Percentiles rank a stretch among this genome's conserved stretches.
Conservation (phyloP, 2,888 invertebrate genomes). For the Eupithecia subumbrata region DNA sequence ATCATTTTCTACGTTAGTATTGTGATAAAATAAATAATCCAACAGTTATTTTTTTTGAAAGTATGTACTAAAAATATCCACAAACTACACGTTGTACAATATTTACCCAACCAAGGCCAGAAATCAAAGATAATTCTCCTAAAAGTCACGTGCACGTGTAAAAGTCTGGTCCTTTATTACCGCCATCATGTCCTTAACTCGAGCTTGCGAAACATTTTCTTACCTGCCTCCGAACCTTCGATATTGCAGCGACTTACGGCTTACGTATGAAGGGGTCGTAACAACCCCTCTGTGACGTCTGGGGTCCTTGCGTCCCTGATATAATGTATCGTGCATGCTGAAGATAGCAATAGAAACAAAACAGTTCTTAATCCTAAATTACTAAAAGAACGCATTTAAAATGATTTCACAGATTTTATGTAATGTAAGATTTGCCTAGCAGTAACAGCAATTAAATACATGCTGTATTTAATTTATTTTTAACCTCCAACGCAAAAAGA, state of each 20-base stretch:
- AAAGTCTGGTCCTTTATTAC: conserved; percentile 46
- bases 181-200: conserved; percentile 44
- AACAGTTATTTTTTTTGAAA: too few species aligned
- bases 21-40: background rate
- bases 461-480: too few species aligned
- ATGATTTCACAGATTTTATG: background rate
- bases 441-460: too few species aligned
- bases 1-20: too few species aligned
- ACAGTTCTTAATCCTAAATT: background rate
- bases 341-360: background rate
- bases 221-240: conserved; percentile 66
- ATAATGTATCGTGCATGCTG: background rate
- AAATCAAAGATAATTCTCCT: conserved; percentile 9
- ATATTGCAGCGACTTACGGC: conserved; percentile 56
- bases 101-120: background rate
- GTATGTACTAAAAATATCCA: background rate
- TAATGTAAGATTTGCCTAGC: background rate
- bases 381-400: background rate
- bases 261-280: conserved; percentile 59
- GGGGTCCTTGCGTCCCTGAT: conserved; percentile 2
- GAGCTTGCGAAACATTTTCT: conserved; percentile 47
- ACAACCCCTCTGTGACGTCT: conserved; percentile 11
- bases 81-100: background rate
- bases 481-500: too few species aligned
- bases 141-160: conserved; percentile 31